Base-by-base conservation (phyloP, 2,888 invertebrate species). In the Polia nebulosa region DNA sequence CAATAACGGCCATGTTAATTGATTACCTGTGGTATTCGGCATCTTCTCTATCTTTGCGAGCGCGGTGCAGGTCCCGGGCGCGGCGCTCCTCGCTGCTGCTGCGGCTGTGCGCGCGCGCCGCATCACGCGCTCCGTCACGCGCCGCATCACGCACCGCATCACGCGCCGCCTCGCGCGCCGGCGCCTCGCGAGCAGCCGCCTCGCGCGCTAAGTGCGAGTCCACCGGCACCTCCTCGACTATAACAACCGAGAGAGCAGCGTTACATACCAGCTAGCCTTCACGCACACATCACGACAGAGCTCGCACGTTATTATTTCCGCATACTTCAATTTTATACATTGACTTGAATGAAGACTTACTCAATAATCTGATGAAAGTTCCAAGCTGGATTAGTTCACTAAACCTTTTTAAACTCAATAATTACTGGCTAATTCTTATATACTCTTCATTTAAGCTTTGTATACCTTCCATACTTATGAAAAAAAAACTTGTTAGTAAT, bases 221-320 rank as follows among this genome's bases (percentile, higher is more conserved):
- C 79, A 96, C 93, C 0, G 96, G 95, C 71, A 96, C 96, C 87
- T 96, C 96, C 81, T 96, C 94, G 73, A 96, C 96, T 96, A 89
- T 17, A 94, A 95, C 93, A 93, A 94, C n/a, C 27, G 72, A 69
- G 22, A 76, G 11, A 52, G 7, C 5, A 47, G 9, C 41, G 76
- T 77, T 76, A 76, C 22, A 32, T 6, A 47, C 60, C 20, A 17
- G 17, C 0, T 20, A 52, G 25, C 11, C 29, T 17, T 11, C 22
- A 32, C 32, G 22, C 25, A 36, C 7, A 8, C 41, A 20, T 39
- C 36, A 25, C 17, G 22, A 72, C 20, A 63, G 4, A 52, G 41
- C 25, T 56, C 11, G 49, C 11, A 7, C 9, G 25, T 52, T 34
- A 51, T 52, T 53, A n/a, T 8, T 39, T 32, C 13, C 34, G 41